A percentile compares a stretch with the other conserved stretches of the same genome.
Evolutionary conservation across 2,888 invertebrate species (phyloP).

Genomic region (Metalampra italica): DNA sequence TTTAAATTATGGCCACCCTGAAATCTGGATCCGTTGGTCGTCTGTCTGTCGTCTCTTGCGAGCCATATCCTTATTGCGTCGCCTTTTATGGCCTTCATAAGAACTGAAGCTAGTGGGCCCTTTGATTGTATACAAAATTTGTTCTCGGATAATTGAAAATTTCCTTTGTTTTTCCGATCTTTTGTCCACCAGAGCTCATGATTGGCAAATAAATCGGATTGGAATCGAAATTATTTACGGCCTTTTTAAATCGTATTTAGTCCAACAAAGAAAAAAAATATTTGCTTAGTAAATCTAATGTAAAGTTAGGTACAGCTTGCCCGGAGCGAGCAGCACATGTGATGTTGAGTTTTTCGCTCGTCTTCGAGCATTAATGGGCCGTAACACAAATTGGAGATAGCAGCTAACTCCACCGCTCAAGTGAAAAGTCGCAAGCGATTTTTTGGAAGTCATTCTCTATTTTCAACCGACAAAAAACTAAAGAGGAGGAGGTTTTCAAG

Average conservation of each 20-base stretch:
- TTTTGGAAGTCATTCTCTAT: too few relatives aligned
- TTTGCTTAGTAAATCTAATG: too few relatives aligned
- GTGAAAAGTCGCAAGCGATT: constrained; percentile 6
- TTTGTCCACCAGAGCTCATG: constrained; percentile 15
- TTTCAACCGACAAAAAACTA: too few relatives aligned
- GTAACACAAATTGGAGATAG: constrained; percentile 55
- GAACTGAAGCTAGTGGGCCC: not conserved
- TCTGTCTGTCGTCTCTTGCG: not conserved
- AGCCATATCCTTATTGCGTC: constrained; percentile 15
- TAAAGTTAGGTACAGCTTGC: not conserved
- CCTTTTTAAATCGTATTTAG: too few relatives aligned
- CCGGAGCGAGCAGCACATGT: not conserved
- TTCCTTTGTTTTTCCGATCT: constrained; percentile 24
- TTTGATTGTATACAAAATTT: constrained; percentile 20
- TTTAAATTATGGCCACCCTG: constrained; percentile 4
- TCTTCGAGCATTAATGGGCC: constrained; percentile 46
- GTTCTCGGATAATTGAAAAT: constrained; percentile 29
- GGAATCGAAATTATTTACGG: not conserved
- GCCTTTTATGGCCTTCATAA: not conserved
- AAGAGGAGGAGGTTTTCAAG: too few relatives aligned
- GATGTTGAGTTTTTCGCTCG: constrained; percentile 41
- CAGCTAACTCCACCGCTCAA: constrained; percentile 29
- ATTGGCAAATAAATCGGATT: constrained; percentile 1
- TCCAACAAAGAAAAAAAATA: too few relatives aligned
- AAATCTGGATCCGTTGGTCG: constrained; percentile 3